Percentiles rank a stretch among this genome's conserved stretches.
Conservation (phyloP, 2,113 vertebrate genomes). For the Hiodon tergisus region DNA sequence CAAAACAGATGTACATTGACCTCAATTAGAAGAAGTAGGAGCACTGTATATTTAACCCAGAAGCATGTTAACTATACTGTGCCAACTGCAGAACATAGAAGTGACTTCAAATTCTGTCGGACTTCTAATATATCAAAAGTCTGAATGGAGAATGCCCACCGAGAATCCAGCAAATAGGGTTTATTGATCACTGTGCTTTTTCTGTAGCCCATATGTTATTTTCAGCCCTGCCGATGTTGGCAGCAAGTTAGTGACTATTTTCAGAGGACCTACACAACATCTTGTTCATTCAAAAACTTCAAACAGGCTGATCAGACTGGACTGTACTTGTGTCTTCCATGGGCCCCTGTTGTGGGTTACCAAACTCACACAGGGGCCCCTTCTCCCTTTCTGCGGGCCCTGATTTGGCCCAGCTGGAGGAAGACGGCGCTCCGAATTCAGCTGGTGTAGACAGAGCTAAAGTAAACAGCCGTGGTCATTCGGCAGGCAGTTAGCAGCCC, state of each 20-base stretch:
- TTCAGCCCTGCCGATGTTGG: no score
- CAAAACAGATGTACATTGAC: no score
- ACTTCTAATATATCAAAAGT: no score
- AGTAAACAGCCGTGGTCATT: constrained; percentile 98
- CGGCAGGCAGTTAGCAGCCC: constrained; percentile 93
- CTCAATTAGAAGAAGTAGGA: no score
- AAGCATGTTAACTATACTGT: no score
- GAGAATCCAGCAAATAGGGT: no score
- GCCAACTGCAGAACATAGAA: no score
- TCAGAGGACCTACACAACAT: constrained; percentile 35
- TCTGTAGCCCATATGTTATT: no score
- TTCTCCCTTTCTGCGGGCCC: constrained; percentile 54
- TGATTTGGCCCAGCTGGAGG: constrained; percentile 97
- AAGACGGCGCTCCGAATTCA: constrained; percentile 84
- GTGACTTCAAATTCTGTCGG: no score
- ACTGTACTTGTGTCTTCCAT: constrained; percentile 47
- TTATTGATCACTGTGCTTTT: no score
- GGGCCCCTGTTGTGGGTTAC: constrained; percentile 38
- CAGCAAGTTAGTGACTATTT: constrained; percentile 51
- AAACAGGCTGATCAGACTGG: constrained; percentile 25
- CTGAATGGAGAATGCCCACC: no score
- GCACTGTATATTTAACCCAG: no score
- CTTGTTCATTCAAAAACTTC: constrained; percentile 29
- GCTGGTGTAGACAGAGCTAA: constrained; percentile 97
- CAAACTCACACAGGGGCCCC: constrained; percentile 44